A percentile compares a stretch with the other conserved stretches of the same genome.
These are phyloP conservation scores for Indicator maculatus DNA, from an alignment of 2,113 vertebrate genomes.

Conservation along the genomic window DNA sequence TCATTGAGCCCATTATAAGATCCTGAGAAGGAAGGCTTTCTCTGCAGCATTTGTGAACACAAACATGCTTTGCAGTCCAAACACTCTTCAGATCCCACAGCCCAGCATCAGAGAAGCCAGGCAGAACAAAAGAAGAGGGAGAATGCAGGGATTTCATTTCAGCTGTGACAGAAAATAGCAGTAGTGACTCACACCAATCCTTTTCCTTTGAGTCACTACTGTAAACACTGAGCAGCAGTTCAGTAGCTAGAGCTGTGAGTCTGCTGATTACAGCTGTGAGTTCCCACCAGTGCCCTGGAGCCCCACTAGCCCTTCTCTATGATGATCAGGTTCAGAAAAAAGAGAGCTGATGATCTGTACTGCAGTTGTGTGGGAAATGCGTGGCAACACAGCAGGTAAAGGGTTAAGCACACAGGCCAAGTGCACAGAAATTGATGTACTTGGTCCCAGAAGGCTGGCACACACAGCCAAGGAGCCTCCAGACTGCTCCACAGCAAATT, in stretches of 20 bases:
- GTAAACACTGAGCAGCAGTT: neutral
- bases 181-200: neutral
- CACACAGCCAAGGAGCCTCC: neutral
- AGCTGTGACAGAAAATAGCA: neutral
- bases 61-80: neutral
- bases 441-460: neutral
- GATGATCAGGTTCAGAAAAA: neutral
- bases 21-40: neutral
- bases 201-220: neutral
- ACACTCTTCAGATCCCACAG: neutral
- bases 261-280: neutral
- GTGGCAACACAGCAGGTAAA: neutral
- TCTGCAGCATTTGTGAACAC: neutral
- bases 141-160: neutral
- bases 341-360: neutral
- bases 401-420: neutral
- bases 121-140: neutral
- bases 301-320: neutral
- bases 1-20: fast-evolving
- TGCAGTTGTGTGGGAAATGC: neutral
- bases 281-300: neutral
- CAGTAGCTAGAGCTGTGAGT: neutral
- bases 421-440: neutral
- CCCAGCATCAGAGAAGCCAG: neutral
- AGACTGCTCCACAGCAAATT: neutral